A percentile compares a stretch with the other conserved stretches of the same genome.
Evolutionary conservation across 2,113 vertebrate species (phyloP).

Genomic region (Psilopsiagon aymara): DNA sequence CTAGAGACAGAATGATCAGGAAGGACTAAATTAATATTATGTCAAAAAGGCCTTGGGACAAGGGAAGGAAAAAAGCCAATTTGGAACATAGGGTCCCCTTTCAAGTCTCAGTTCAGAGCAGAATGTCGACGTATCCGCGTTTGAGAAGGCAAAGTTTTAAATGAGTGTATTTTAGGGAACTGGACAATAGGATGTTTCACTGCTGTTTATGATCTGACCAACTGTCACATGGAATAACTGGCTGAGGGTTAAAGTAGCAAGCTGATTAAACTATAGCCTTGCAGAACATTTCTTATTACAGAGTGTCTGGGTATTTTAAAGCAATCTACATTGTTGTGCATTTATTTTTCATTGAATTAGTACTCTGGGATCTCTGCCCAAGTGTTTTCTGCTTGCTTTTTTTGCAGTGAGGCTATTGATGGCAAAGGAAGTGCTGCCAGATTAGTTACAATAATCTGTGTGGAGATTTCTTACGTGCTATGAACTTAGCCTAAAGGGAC

Average conservation of each 20-base stretch:
- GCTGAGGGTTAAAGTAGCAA: background rate
- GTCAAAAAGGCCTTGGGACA: slow-evolving; percentile 53
- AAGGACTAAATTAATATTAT: slow-evolving; percentile 63
- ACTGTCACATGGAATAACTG: background rate
- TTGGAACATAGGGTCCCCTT: slow-evolving; percentile 45
- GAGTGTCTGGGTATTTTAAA: background rate
- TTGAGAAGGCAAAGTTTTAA: background rate
- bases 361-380: background rate
- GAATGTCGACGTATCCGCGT: background rate
- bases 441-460: background rate
- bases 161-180: background rate
- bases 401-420: background rate
- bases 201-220: background rate
- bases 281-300: background rate
- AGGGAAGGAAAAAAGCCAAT: slow-evolving; percentile 28
- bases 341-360: slow-evolving; percentile 9
- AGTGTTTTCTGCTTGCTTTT: background rate
- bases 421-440: slow-evolving; percentile 4
- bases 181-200: background rate
- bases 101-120: slow-evolving; percentile 3
- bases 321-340: background rate
- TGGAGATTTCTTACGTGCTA: background rate
- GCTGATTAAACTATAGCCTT: background rate
- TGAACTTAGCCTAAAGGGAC: background rate
- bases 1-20: slow-evolving; percentile 41